Base-by-base conservation (phyloP, 1,140 invertebrate species). In the Macrotrachela quadricornifera region DNA sequence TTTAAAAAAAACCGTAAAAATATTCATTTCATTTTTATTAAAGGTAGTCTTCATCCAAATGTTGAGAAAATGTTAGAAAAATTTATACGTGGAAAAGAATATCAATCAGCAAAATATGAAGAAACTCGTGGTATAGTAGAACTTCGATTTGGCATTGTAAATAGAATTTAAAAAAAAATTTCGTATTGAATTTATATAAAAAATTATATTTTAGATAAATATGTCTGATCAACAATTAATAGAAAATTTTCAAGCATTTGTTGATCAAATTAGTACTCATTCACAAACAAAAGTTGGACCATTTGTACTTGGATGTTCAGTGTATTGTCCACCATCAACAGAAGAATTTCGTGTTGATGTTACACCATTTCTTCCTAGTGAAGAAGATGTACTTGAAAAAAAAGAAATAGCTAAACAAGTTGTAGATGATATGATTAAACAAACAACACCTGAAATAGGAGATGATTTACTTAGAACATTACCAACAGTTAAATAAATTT, bases 311-410 rank as follows among this genome's bases (percentile, higher is more conserved):
- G 44, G 46, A 16, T 53, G 51, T 48, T 37, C 40, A 10, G 18
- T 53, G 6, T 53, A 15, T 43, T 40, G 44, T 30, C 45, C 51
- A 48, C 51, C 51, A 10, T 53, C 51, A n/a, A 53, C 51, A 1
- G 51, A 53, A 53, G 46, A 53, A 17, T 53, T 53, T 37, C 39
- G 17, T 40, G 51, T 53, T 21, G 51, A 53, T 40, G 40, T 53
- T 16, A 43, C 45, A 21, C 44, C 44, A 36, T 53, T 53, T 40
- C 8, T 39, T 13, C 13, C 38, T 14, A 6, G 10, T 39, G 18
- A 46, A 40, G 45, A 47, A 46, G 45, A 47, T 39, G 43, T 30
- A 30, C 21, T 30, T 30, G 21, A 30, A 4, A 30, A 30, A 8
- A 30, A 30, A 30, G 21, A 30, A 30, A 4, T 8, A 4, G 21